Conservation (phyloP, 2,113 vertebrate species). For the Gila orcuttii region DNA sequence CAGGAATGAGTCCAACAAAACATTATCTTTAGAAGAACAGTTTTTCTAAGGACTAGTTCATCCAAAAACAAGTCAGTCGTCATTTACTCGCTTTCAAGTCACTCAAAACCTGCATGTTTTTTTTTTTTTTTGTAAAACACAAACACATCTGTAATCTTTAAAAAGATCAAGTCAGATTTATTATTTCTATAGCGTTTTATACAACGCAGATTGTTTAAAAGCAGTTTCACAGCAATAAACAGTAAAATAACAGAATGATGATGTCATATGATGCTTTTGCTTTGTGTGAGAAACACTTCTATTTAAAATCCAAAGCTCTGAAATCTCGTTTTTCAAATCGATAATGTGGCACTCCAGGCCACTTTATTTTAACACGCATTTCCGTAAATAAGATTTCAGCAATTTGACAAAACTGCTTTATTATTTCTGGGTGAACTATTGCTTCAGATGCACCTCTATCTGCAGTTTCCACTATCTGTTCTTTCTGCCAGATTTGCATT, state of each 20-base stretch:
- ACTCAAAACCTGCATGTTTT: background rate
- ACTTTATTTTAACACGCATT: background rate
- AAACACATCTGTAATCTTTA: no score
- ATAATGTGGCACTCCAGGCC: no score
- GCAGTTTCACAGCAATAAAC: no score
- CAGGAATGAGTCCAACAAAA: background rate
- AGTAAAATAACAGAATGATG: no score
- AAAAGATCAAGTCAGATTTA: no score
- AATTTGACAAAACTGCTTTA: background rate
- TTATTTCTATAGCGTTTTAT: no score
- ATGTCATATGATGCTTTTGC: no score
- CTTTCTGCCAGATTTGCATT: background rate
- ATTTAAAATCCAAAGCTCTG: no score
- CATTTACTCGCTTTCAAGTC: background rate
- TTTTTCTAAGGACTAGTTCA: background rate
- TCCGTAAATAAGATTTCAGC: background rate
- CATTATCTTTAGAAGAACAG: background rate
- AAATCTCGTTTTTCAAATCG: no score
- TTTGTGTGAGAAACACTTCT: no score
- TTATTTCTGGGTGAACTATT: background rate
- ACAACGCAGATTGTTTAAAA: no score
- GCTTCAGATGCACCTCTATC: background rate
- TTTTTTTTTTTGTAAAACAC: no score
- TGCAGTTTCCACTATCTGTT: background rate
- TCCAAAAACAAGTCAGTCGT: background rate